Conservation (phyloP, 2,797 vertebrate genomes). For the Heliangelus exortis region DNA sequence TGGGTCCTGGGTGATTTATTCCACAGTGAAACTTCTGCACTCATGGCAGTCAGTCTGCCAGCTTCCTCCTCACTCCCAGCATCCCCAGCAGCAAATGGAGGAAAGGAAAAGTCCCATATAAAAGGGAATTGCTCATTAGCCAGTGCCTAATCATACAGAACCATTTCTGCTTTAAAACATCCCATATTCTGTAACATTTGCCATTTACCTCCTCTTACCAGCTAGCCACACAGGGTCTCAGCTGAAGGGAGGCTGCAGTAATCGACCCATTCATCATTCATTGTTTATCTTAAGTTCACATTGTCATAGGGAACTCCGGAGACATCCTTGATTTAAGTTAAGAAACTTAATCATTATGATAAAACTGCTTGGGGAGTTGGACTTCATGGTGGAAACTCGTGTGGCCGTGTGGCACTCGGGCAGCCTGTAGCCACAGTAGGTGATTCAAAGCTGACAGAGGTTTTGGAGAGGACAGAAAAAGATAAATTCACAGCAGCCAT, state of each 20-base stretch:
- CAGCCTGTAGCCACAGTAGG: slow-evolving; percentile 6
- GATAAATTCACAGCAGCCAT: neutral
- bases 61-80: neutral
- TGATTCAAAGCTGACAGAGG: slow-evolving; percentile 49
- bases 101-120: neutral
- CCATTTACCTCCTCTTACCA: slow-evolving; percentile 2
- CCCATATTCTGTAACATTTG: neutral
- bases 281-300: slow-evolving; percentile 65
- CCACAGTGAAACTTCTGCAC: fast-evolving
- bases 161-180: neutral
- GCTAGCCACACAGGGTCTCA: neutral
- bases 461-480: neutral
- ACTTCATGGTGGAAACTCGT: neutral
- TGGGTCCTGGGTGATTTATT: neutral
- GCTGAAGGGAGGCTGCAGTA: slow-evolving; percentile 29
- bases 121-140: slow-evolving; percentile 3
- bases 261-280: slow-evolving; percentile 63
- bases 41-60: fast-evolving
- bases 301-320: slow-evolving; percentile 6
- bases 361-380: slow-evolving; percentile 35
- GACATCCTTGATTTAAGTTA: slow-evolving; percentile 57
- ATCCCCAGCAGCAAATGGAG: neutral
- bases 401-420: neutral
- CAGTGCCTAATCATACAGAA: neutral
- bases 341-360: slow-evolving; percentile 64